Base-by-base conservation (phyloP, 1,140 invertebrate genomes). In the Macrobrachium rosenbergii region DNA sequence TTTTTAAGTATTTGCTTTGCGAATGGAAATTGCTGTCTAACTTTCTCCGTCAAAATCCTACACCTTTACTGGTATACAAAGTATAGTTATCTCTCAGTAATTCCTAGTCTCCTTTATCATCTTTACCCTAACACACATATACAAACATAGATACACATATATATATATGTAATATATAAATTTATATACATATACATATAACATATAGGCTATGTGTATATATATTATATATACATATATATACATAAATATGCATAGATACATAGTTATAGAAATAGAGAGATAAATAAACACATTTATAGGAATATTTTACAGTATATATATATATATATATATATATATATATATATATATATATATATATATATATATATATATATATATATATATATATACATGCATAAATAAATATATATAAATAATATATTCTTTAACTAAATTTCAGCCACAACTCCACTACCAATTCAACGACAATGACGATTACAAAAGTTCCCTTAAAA, bases 331-430 rank as follows among this genome's bases (percentile, higher is more conserved):
- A n/a, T n/a, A n/a, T n/a, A n/a, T n/a, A n/a, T n/a, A 69, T n/a
- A 69, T n/a, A 69, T n/a, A n/a, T n/a, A 69, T n/a, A 69, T n/a
- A 69, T 28, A 69, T n/a, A 69, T n/a, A 69, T n/a, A 69, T n/a
- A 69, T n/a, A 69, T n/a, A 69, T 23, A 69, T 23, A 69, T 69
- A 23, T 2, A 69, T n/a, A 69, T n/a, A 69, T 2, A 69, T n/a
- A 69, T n/a, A 69, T n/a, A 69, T n/a, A 69, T n/a, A n/a, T 21
- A 69, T 21, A 69, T 21, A 69, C 2, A n/a, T 21, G n/a, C 5
- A 69, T 21, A 69, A 2, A 69, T 21, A 69, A 2, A 69, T 21
- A 69, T 21, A 69, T n/a, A 72, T 28, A 28, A 5, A 28, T n/a
- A 28, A 28, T n/a, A 72, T 37, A 37, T 37, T 3, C 28, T 37